phyloP scores from a whole-genome alignment of 2,888 invertebrate genomes.

The Diaperis boleti region DNA sequence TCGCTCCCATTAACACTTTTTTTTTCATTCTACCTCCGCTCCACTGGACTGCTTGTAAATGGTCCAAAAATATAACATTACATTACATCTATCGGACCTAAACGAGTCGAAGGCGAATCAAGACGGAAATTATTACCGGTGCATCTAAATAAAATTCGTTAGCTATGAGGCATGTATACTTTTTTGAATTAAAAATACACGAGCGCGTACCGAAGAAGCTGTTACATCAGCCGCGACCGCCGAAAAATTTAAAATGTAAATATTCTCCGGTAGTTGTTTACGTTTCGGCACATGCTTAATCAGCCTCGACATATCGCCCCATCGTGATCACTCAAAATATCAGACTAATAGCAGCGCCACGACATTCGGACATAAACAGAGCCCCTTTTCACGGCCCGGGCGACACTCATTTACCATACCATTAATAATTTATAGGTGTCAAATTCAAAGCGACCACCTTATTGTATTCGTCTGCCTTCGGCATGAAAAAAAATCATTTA shows the following conservation, averaged over 20 bases:
- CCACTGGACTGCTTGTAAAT: no score
- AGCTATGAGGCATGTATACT: no score
- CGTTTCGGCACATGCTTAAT: conserved; percentile 48
- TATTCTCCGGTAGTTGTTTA: conserved; percentile 49
- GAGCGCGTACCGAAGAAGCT: conserved; percentile 1
- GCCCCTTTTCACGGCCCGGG: conserved; percentile 54
- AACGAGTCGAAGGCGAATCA: no score
- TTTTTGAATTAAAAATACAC: no score
- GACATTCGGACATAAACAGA: conserved; percentile 49
- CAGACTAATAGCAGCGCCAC: conserved; percentile 45
- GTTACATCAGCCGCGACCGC: not conserved
- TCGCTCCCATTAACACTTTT: no score
- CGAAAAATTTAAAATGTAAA: conserved; percentile 47
- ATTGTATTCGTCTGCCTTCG: conserved; percentile 38
- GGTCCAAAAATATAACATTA: no score
- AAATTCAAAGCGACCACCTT: conserved; percentile 44
- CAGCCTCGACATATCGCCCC: conserved; percentile 45
- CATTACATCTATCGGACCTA: no score
- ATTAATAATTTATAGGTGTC: conserved; percentile 55
- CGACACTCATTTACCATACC: conserved; percentile 54
- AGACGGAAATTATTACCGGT: not conserved
- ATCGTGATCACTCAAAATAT: conserved; percentile 44
- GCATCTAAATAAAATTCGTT: no score
- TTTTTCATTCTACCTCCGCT: no score
- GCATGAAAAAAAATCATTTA: conserved; percentile 38